A percentile compares a stretch with the other conserved stretches of the same genome.
These are phyloP conservation scores for Nasonia oneida DNA, from an alignment of 2,888 invertebrate species.

Conservation along the genomic window DNA sequence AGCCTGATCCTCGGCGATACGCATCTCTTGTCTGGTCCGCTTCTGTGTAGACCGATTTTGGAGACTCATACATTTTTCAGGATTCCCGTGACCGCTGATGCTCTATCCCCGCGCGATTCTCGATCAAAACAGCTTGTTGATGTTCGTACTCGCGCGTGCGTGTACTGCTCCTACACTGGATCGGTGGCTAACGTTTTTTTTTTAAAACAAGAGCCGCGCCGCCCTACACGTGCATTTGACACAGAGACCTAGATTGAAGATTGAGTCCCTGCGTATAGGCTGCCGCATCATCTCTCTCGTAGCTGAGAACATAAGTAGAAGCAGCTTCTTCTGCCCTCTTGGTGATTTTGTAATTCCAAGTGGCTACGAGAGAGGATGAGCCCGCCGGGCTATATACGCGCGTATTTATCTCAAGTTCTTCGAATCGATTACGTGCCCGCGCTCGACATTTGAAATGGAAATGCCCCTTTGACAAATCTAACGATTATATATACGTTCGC, in stretches of 20 bases:
- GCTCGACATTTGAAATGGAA: neutral
- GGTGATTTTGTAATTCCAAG: conserved; percentile 10
- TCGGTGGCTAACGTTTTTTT: too few relatives aligned
- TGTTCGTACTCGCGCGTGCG: neutral
- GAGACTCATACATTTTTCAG: conserved; percentile 8
- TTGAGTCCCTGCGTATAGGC: neutral
- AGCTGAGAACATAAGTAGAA: neutral
- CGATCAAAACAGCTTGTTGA: neutral
- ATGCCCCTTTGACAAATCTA: neutral
- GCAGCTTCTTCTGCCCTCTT: neutral
- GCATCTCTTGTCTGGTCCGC: neutral
- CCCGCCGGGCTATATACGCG: neutral
- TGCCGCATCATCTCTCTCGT: neutral
- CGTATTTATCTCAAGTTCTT: neutral
- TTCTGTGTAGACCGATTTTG: neutral
- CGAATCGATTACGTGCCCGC: neutral
- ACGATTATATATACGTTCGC: neutral
- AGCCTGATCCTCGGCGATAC: neutral
- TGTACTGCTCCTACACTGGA: too few relatives aligned
- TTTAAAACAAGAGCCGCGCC: too few relatives aligned
- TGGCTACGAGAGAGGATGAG: neutral
- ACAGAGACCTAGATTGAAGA: conserved; percentile 5
- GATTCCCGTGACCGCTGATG: neutral
- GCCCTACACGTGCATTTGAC: neutral
- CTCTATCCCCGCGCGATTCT: neutral